Evolutionary conservation across 2,113 vertebrate genomes (phyloP).

Genomic region (Thomomys bottae): DNA sequence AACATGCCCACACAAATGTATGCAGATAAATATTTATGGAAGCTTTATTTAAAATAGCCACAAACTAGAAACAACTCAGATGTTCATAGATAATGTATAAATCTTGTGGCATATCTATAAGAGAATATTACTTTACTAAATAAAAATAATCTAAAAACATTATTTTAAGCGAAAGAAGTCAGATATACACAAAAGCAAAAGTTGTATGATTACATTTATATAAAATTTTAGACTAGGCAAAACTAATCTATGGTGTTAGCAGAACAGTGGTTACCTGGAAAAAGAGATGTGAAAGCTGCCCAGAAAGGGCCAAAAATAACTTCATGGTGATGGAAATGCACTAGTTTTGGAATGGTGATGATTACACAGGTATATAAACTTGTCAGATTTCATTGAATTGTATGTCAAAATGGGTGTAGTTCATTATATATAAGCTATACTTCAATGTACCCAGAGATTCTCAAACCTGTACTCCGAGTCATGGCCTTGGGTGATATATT

Average conservation of each 20-base stretch:
- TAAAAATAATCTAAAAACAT: conserved; percentile 15
- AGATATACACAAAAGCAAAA: background rate
- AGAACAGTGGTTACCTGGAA: background rate
- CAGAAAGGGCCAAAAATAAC: background rate
- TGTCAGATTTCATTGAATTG: background rate
- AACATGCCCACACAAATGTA: background rate
- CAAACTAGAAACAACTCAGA: background rate
- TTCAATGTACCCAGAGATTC: background rate
- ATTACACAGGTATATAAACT: background rate
- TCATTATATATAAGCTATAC: background rate
- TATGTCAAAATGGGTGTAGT: background rate
- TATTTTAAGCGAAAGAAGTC: background rate
- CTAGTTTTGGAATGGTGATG: background rate
- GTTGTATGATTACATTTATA: background rate
- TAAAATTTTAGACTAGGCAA: background rate
- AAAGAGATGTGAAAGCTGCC: background rate
- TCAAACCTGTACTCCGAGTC: background rate
- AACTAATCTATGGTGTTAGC: background rate
- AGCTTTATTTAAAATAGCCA: background rate
- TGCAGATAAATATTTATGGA: background rate
- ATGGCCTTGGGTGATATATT: background rate
- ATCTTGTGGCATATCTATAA: background rate
- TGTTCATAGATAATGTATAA: background rate
- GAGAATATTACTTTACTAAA: background rate
- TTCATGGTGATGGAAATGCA: background rate